These are phyloP conservation scores for Periophthalmodon schlosseri DNA, from an alignment of 2,113 vertebrate genomes.

Conservation along the genomic window DNA sequence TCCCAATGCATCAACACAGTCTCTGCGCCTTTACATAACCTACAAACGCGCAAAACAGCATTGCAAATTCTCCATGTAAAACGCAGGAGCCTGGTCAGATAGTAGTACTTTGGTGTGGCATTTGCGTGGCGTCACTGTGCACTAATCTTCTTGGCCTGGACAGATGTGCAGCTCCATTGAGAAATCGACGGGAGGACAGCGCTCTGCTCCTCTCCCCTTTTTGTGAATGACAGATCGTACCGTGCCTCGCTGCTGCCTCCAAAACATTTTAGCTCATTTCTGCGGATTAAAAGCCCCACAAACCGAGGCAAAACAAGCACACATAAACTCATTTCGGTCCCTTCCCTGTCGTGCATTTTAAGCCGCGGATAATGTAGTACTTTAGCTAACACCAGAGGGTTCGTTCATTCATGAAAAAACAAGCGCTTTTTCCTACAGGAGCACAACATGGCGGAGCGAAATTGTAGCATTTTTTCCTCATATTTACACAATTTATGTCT, in stretches of 20 bases:
- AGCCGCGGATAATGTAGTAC: not conserved
- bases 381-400: constrained; percentile 7
- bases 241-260: constrained; percentile 12
- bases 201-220: constrained; percentile 45
- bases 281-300: not conserved
- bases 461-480: constrained; percentile 84
- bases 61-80: not conserved
- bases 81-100: no score
- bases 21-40: no score
- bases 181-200: constrained; percentile 37
- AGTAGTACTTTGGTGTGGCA: not conserved
- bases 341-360: not conserved
- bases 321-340: not conserved
- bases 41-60: no score
- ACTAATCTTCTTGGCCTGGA: constrained; percentile 22
- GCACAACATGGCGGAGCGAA: constrained; percentile 84
- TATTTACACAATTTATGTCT: not conserved
- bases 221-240: constrained; percentile 72
- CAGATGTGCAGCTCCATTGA: constrained; percentile 67
- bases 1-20: no score
- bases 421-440: constrained; percentile 69
- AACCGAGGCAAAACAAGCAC: not conserved
- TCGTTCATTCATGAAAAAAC: constrained; percentile 85
- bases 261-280: constrained; percentile 1
- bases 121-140: constrained; percentile 1